These are phyloP conservation scores for Hemithea aestivaria DNA, from an alignment of 2,888 invertebrate species.

Conservation along the genomic window DNA sequence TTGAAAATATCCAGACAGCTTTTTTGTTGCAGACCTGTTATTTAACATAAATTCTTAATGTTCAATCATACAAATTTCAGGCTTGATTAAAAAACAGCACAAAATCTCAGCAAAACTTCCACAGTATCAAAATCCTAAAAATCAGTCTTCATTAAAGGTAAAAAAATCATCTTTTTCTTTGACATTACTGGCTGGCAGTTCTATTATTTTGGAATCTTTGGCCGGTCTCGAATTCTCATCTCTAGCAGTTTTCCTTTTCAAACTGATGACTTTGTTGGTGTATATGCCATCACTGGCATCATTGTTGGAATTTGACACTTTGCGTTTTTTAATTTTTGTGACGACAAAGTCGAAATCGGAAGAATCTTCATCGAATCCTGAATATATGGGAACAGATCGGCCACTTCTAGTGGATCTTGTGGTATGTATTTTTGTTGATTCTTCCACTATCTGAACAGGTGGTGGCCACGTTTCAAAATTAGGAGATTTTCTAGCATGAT, in stretches of 20 bases:
- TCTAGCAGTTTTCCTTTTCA: constrained; percentile 62
- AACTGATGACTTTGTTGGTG: constrained; percentile 55
- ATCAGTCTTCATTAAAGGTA: constrained; percentile 54
- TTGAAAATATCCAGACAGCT: no score
- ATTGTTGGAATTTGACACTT: constrained; percentile 51
- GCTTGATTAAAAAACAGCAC: constrained; percentile 1
- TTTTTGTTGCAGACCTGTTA: no score
- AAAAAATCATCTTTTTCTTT: constrained; percentile 45
- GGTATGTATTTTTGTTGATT: constrained; percentile 56
- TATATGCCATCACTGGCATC: constrained; percentile 50
- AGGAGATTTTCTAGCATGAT: constrained; percentile 58
- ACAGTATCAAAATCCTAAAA: constrained; percentile 16
- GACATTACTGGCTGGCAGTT: constrained; percentile 35
- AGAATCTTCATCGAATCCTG: constrained; percentile 68
- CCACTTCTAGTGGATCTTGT: constrained; percentile 67
- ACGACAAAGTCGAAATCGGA: constrained; percentile 64
- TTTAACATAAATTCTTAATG: no score
- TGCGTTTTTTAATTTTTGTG: constrained; percentile 62
- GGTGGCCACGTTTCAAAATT: constrained; percentile 65
- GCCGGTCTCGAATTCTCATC: constrained; percentile 53
- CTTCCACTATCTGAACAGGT: constrained; percentile 65
- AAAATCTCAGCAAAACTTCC: no score
- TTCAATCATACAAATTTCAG: no score
- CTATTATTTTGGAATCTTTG: constrained; percentile 50
- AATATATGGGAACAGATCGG: constrained; percentile 62